Percentiles rank a stretch among this genome's conserved stretches.
Conservation (phyloP, 2,797 vertebrate genomes). For the Lates japonicus region DNA sequence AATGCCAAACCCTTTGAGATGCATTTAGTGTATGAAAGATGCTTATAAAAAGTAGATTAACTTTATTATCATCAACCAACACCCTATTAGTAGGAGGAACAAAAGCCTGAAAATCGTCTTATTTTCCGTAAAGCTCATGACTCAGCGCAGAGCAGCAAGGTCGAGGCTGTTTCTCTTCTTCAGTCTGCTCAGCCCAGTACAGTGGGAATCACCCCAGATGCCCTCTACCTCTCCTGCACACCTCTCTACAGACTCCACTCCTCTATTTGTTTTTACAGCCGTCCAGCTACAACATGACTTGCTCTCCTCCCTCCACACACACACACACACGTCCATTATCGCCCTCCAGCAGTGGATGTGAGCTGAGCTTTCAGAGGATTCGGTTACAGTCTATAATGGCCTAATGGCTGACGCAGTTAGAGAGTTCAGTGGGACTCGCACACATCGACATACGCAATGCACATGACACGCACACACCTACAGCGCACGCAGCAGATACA, state of each 20-base stretch:
- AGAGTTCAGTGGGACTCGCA: constrained; percentile 58
- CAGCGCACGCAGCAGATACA: constrained; percentile 2
- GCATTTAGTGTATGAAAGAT: neutral
- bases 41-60: neutral
- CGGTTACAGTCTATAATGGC: constrained; percentile 81
- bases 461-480: constrained; percentile 11
- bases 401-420: constrained; percentile 73
- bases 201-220: constrained; percentile 51
- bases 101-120: constrained; percentile 31
- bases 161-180: constrained; percentile 31
- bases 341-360: constrained; percentile 53
- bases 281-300: constrained; percentile 32
- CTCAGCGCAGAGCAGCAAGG: constrained; percentile 58
- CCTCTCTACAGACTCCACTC: constrained; percentile 45
- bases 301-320: constrained; percentile 44
- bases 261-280: constrained; percentile 66
- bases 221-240: constrained; percentile 44
- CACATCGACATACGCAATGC: constrained; percentile 23
- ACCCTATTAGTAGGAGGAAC: constrained; percentile 12
- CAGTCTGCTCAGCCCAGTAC: constrained; percentile 27
- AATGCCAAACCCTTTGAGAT: neutral
- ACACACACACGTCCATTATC: constrained; percentile 58
- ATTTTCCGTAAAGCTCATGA: constrained; percentile 39
- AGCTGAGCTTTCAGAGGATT: constrained; percentile 81
- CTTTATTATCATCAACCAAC: neutral